Evolutionary conservation across 2,888 invertebrate genomes (phyloP), one percentile per base, ranked within the genome.

Genomic region (Perithous albicinctus): DNA sequence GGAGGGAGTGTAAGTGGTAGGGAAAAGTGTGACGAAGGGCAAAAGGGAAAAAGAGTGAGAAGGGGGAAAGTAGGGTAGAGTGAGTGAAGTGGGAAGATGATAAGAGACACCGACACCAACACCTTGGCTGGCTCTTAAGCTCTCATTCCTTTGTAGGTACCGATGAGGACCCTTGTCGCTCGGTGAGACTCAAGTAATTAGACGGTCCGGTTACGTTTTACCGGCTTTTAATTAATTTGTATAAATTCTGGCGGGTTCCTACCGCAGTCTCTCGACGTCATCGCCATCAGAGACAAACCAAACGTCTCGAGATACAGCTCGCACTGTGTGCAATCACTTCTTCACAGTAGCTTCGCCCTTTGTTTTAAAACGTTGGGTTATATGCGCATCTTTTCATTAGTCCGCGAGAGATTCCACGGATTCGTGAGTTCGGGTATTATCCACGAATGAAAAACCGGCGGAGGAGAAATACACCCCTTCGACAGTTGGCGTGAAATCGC

Each of bases 141-240:
- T 69, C 61, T 61, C 23, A 23, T 75, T 79, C 64, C 80, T 84
- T 83, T 84, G 84, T 83, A 80, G 76, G 38, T 56, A 66, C 83
- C 83, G 80, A 83, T 76, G 80, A 80, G 78, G 78, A 78, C 63
- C 67, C 74, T 56, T 26, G 64, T 78, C 69, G 48, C 43, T 63
- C 43, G 63, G 54, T n/a, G n/a, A 46, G 77, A 76, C 75, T 76
- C 76, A 84, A 83, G 85, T 88, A 89, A 89, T 89, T 89, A 89
- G 86, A 87, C 85, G 86, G 85, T 84, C 85, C 85, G 84, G 85
- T 87, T 80, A 78, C 86, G 85, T 88, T 88, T 87, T 84, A 84
- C 86, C 76, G 84, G 78, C 81, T 87, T 88, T 87, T 87, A 89
- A 89, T 89, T 88, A 89, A 89, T 89, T 89, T 86, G 85, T 86